Evolutionary conservation across 2,113 vertebrate species (phyloP), one percentile per base, ranked within the genome.

Genomic region (Desmodus rotundus): DNA sequence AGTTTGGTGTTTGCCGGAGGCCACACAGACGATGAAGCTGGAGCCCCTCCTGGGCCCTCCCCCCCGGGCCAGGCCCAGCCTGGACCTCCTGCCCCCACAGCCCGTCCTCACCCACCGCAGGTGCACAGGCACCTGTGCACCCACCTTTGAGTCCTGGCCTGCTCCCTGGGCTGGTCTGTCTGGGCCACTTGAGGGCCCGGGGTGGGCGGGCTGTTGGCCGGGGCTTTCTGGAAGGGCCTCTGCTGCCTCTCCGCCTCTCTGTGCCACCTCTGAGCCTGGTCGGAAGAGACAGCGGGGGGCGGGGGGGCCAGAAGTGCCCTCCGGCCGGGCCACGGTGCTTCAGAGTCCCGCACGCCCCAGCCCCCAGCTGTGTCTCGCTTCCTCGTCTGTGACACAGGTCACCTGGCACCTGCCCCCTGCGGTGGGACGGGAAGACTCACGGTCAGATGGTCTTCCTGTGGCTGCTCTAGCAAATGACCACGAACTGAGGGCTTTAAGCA

Each of bases 401-500:
- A 3, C 45, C 36, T 1, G 24, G 33, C 54, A 7, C 19, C 31
- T 3, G 14, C 50, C 22, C 22, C 41, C 36, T 7, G n/a, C 4
- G 2, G 24, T 22, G 38, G 43, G 9, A 9, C 41, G 0, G 1
- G 3, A 5, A 2, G n/a, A 47, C 24, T 7, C 13, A 1, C 2
- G 47, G 19, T 2, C 31, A 3, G 26, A 1, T 14, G 41, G 12
- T 9, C 13, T 10, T 83, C 31, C 84, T 6, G 22, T 33, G 54
- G 45, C 83, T 6, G 10, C 36, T 7, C 4, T 15, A 24, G 78
- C 52, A 13, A 5, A 4, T 3, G 5, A 12, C 16, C 33, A 1
- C 5, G 1, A 0, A 20, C 52, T 0, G 0, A 3, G 47, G 1
- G 24, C 45, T 56, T 19, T 1, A 5, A 1, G 2, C 38, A 15